Evolutionary conservation across 30 jellyfish, hydroid and myxozoan species (phyloP).

Genomic region (Phacellophora camtschatica): DNA sequence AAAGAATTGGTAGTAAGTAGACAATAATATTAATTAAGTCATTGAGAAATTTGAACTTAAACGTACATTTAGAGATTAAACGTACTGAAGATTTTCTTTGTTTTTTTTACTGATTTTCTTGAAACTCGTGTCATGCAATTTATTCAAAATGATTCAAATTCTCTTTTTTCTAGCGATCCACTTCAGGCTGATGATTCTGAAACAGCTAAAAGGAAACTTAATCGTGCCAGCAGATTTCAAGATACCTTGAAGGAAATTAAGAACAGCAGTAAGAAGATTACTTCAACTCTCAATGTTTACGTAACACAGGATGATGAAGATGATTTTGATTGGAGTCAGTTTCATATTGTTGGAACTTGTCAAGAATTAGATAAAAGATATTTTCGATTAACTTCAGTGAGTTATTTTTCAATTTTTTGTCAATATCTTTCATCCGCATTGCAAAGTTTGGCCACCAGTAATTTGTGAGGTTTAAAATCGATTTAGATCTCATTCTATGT

Average conservation of each 20-base stretch:
- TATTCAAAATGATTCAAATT: neutral
- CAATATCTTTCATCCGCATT: no score
- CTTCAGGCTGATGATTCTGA: conserved; percentile 59
- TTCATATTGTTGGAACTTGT: conserved; percentile 85
- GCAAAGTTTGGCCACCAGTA: no score
- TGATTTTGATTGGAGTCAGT: conserved; percentile 71
- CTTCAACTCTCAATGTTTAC: conserved; percentile 40
- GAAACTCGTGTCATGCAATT: no score
- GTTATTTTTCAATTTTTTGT: no score
- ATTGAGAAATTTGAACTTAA: no score
- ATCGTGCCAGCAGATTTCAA: conserved; percentile 77
- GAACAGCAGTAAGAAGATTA: conserved; percentile 10
- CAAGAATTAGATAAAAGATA: conserved; percentile 80
- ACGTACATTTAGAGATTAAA: no score
- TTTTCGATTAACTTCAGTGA: conserved; percentile 88
- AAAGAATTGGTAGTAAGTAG: conserved; percentile 31
- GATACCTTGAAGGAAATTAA: conserved; percentile 30
- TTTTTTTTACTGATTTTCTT: no score
- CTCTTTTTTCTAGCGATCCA: neutral
- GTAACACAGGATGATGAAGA: conserved; percentile 57
- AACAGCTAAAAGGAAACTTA: conserved; percentile 53
- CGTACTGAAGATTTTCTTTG: no score
- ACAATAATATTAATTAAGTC: no score
- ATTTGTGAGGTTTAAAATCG: no score
- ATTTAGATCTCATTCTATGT: no score